Evolutionary conservation across 2,113 vertebrate species (phyloP).

Genomic region (Phasianus colchicus): DNA sequence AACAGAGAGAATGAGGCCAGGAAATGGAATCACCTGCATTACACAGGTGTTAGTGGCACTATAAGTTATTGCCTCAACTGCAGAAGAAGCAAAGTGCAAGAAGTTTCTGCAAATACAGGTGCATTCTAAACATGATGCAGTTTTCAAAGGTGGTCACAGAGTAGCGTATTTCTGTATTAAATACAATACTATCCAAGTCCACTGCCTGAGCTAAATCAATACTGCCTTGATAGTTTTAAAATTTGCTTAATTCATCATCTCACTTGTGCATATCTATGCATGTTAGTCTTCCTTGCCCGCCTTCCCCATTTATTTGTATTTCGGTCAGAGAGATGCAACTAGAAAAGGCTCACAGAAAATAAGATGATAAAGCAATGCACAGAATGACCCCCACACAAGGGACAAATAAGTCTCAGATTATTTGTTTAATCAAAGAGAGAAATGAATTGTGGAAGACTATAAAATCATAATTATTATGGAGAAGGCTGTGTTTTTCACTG

Average conservation of each 20-base stretch:
- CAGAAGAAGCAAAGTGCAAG: neutral
- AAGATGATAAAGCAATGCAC: neutral
- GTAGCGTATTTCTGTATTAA: neutral
- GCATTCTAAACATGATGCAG: neutral
- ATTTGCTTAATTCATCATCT: neutral
- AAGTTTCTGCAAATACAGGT: neutral
- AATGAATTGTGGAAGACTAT: neutral
- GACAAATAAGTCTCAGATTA: neutral
- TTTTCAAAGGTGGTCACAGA: neutral
- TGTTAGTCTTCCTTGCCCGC: neutral
- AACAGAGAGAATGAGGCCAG: neutral
- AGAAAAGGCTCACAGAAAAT: neutral
- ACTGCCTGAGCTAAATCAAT: neutral
- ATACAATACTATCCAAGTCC: rapidly evolving
- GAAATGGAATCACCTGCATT: neutral
- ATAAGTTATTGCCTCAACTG: neutral
- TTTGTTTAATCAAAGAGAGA: neutral
- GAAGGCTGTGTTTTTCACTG: neutral
- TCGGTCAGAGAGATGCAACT: neutral
- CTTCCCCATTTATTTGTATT: neutral
- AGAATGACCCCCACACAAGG: neutral
- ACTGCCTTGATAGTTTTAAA: neutral
- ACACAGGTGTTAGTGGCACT: neutral
- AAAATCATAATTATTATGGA: neutral
- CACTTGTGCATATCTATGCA: neutral